Conservation (phyloP, 2,888 invertebrate species). For the Phortica okadai region DNA sequence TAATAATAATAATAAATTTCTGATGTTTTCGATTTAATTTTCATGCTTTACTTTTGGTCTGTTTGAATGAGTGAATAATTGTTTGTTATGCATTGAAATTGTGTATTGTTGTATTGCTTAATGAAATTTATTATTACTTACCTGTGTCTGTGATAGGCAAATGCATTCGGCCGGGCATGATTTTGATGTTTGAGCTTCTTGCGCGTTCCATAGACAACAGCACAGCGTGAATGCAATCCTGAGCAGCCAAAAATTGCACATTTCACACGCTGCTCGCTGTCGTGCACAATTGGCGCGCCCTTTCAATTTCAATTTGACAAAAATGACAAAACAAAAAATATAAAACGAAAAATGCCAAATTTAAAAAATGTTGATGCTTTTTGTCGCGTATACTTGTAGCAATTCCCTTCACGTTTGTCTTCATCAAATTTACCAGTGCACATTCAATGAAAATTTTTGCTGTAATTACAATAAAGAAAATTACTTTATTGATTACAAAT, state of each 20-base stretch:
- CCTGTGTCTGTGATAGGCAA: conserved; percentile 91
- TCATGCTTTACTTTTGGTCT: conserved; percentile 43
- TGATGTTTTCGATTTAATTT: conserved; percentile 65
- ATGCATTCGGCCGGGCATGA: conserved; percentile 89
- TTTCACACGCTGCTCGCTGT: conserved; percentile 69
- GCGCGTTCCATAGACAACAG: conserved; percentile 77
- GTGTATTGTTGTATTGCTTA: conserved; percentile 43
- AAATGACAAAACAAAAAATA: conserved; percentile 30
- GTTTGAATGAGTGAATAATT: background rate
- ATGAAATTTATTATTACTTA: conserved; percentile 74
- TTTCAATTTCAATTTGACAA: conserved; percentile 38
- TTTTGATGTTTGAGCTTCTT: conserved; percentile 78
- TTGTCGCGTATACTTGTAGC: too few species aligned
- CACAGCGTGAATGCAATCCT: conserved; percentile 74
- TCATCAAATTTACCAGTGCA: too few species aligned
- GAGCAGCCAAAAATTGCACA: conserved; percentile 76
- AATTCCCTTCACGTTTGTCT: too few species aligned
- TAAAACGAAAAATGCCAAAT: background rate
- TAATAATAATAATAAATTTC: conserved; percentile 56
- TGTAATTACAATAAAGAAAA: too few species aligned
- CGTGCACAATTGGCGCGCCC: conserved; percentile 16
- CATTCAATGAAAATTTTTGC: too few species aligned
- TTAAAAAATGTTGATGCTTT: too few species aligned
- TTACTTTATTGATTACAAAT: too few species aligned
- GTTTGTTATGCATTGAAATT: background rate